Evolutionary conservation across 1,140 invertebrate species (phyloP), one percentile per base, ranked within the genome.

Genomic region (Trichonephila inaurata): DNA sequence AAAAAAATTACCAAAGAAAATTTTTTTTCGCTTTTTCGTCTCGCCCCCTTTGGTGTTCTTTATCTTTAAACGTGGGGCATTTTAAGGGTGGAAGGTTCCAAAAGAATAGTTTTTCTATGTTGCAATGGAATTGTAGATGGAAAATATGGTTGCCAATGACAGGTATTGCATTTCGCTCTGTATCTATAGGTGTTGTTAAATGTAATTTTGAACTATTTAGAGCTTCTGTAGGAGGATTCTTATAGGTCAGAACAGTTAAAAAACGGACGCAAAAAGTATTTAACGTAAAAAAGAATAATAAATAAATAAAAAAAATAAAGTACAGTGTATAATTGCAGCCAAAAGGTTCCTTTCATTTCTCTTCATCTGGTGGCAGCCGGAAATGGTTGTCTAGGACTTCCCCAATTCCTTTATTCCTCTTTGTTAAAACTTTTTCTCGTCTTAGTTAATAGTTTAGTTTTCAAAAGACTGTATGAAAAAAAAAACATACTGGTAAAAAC

Each of bases 91-190:
- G n/a, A 28, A 44, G 21, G 77, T n/a, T 61, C 24, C 28, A 28
- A 83, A 91, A 83, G 89, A 91, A 83, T 82, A 60, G 6, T 83
- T 91, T 44, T 19, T 28, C 66, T 83, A 58, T 91, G 77, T 91
- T 60, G 89, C 77, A 91, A 91, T 2, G 5, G 21, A 21, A 66
- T 18, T 44, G 51, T 33, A 61, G 44, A 60, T 18, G 21, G 51
- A 90, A 90, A 91, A 91, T 91, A 91, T 91, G 89, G 60, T 14
- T 44, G n/a, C 33, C 51, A 83, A 91, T 91, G 89, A 91, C 77
- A 91, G 89, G 28, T 64, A n/a, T 91, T 60, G 21, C 58, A 60
- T 90, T 81, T 87, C n/a, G 6, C 19, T 87, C n/a, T 51, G 19
- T 83, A 83, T 19, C 19, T 19, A 40, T 21, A 58, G 40, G 44